Conservation (phyloP, 2,113 vertebrate species). For the Alouatta palliata region DNA sequence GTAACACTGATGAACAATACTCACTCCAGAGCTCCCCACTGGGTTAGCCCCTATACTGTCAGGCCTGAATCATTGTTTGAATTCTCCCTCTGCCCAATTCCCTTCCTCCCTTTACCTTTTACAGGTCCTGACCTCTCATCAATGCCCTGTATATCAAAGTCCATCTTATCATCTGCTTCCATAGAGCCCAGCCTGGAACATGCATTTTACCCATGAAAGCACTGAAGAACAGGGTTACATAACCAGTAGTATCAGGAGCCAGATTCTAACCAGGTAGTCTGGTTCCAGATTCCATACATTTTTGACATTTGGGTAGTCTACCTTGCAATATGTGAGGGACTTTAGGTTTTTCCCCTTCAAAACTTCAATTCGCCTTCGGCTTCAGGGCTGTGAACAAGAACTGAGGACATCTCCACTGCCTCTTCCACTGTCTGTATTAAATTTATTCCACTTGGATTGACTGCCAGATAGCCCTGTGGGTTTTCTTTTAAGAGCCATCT, state of each 20-base stretch:
- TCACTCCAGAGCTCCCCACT: not conserved
- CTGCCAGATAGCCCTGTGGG: not conserved
- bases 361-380: not conserved
- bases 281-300: too few relatives aligned
- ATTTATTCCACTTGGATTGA: not conserved
- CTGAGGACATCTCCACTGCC: not conserved
- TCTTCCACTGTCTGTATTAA: not conserved
- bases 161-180: not conserved
- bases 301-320: not conserved
- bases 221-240: not conserved
- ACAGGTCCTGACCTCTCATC: not conserved
- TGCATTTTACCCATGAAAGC: not conserved
- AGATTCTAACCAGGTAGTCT: not conserved
- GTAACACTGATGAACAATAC: too few relatives aligned
- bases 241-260: not conserved
- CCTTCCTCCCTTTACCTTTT: not conserved
- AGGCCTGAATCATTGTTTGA: not conserved
- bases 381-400: not conserved
- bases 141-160: not conserved
- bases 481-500: not conserved
- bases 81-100: not conserved
- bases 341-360: not conserved
- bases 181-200: not conserved
- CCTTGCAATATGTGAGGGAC: not conserved
- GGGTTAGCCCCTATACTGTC: too few relatives aligned